Evolutionary conservation across 2,888 invertebrate genomes (phyloP).

Genomic region (Drosophila merina): DNA sequence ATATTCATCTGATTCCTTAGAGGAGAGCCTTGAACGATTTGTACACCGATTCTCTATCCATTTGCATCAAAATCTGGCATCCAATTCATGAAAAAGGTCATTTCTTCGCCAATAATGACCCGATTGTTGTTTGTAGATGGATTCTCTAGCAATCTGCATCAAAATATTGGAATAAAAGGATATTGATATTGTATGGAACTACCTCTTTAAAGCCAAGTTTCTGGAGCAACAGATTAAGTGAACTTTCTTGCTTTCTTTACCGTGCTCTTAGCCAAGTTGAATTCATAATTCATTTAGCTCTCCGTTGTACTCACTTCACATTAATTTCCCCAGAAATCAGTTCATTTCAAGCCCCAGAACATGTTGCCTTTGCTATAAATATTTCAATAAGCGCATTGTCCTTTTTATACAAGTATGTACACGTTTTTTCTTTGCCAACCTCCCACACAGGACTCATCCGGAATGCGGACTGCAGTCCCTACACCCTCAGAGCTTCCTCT

Average conservation of each 20-base stretch:
- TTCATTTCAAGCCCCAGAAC: constrained; percentile 15
- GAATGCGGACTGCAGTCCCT: constrained; percentile 29
- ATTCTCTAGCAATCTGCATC: too few relatives aligned
- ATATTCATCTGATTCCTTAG: too few relatives aligned
- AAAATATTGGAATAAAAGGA: too few relatives aligned
- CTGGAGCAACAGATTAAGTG: neutral
- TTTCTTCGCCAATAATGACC: too few relatives aligned
- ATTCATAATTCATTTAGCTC: neutral
- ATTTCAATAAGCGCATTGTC: constrained; percentile 61
- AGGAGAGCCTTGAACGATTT: too few relatives aligned
- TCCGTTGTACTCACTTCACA: constrained; percentile 23
- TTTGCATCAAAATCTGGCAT: too few relatives aligned
- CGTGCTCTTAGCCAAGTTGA: neutral
- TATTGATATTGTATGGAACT: too few relatives aligned
- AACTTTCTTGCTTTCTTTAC: neutral
- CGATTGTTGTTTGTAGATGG: too few relatives aligned
- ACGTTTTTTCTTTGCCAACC: constrained; percentile 5
- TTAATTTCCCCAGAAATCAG: constrained; percentile 43
- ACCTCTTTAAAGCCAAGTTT: neutral
- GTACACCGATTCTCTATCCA: too few relatives aligned
- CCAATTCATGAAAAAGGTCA: too few relatives aligned
- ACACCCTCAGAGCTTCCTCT: constrained; percentile 7
- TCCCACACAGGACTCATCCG: constrained; percentile 27
- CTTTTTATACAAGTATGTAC: constrained; percentile 9
- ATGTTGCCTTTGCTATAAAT: constrained; percentile 52